Conservation (phyloP, 2,888 invertebrate species). For the Microctonus brassicae region DNA sequence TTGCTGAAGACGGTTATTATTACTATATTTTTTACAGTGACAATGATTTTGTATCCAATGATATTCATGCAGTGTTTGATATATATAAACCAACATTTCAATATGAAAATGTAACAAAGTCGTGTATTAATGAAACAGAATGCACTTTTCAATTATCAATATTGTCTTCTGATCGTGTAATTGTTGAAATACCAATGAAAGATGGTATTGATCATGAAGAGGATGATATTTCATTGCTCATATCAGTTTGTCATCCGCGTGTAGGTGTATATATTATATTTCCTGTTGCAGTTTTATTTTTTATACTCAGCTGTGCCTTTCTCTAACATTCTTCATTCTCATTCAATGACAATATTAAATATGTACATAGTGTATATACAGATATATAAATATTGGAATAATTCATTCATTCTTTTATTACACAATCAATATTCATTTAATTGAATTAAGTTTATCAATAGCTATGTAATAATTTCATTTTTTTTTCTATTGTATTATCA, state of each 20-base stretch:
- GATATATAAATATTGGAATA: constrained; percentile 2
- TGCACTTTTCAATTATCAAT: constrained; percentile 82
- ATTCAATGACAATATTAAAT: neutral
- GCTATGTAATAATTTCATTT: neutral
- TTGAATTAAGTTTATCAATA: neutral
- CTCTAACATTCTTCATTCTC: constrained; percentile 72
- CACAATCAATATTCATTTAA: neutral
- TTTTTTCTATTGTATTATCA: too few relatives aligned
- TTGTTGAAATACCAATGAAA: constrained; percentile 86
- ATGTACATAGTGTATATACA: neutral
- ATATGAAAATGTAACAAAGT: constrained; percentile 79
- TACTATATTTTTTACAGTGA: constrained; percentile 92
- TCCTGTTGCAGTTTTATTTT: constrained; percentile 81
- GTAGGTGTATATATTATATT: constrained; percentile 85
- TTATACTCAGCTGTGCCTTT: constrained; percentile 86
- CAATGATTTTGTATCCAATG: constrained; percentile 83
- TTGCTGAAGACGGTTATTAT: constrained; percentile 84
- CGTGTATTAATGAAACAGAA: constrained; percentile 82
- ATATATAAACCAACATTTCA: constrained; percentile 88
- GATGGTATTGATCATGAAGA: constrained; percentile 85
- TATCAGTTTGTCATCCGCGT: constrained; percentile 85
- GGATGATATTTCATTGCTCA: constrained; percentile 79
- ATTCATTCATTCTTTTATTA: neutral
- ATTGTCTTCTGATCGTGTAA: constrained; percentile 82
- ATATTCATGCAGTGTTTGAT: constrained; percentile 87